Percentiles rank a stretch among this genome's conserved stretches.
Conservation (phyloP, 2,113 vertebrate genomes). For the Phoenicopterus ruber region DNA sequence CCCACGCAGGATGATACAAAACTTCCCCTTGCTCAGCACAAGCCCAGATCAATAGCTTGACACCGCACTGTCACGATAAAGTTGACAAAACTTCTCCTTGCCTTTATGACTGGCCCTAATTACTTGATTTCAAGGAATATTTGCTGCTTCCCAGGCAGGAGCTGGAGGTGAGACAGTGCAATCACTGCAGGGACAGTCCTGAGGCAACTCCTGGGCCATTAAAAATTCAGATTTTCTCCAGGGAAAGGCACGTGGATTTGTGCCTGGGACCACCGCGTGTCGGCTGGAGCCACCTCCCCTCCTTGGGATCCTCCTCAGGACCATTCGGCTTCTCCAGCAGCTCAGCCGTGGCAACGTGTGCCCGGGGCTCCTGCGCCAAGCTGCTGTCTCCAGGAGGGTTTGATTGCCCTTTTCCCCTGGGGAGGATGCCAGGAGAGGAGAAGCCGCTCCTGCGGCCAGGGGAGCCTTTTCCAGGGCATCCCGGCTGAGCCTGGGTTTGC, state of each 20-base stretch:
- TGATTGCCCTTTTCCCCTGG: not conserved
- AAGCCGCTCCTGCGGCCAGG: too few species aligned
- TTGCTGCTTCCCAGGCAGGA: not conserved
- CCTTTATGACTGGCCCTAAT: not conserved
- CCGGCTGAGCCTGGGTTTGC: not conserved
- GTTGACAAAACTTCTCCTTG: not conserved
- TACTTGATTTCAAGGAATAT: not conserved
- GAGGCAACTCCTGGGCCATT: not conserved
- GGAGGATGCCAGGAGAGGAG: not conserved
- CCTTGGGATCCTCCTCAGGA: not conserved
- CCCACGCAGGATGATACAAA: not conserved
- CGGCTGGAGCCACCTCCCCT: not conserved
- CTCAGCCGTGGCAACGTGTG: rapidly evolving
- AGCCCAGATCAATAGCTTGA: not conserved
- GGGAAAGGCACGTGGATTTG: not conserved
- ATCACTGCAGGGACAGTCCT: not conserved
- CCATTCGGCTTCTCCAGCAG: not conserved
- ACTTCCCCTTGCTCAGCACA: not conserved
- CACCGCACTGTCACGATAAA: not conserved
- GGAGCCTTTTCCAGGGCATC: not conserved
- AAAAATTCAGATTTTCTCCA: not conserved
- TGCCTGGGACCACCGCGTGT: not conserved
- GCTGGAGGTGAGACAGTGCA: not conserved
- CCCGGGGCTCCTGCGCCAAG: not conserved
- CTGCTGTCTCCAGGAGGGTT: not conserved